Evolutionary conservation across 53 echinoderm and acorn worm genomes (phyloP), one percentile per base, ranked within the genome.

Genomic region (Crossaster papposus): DNA sequence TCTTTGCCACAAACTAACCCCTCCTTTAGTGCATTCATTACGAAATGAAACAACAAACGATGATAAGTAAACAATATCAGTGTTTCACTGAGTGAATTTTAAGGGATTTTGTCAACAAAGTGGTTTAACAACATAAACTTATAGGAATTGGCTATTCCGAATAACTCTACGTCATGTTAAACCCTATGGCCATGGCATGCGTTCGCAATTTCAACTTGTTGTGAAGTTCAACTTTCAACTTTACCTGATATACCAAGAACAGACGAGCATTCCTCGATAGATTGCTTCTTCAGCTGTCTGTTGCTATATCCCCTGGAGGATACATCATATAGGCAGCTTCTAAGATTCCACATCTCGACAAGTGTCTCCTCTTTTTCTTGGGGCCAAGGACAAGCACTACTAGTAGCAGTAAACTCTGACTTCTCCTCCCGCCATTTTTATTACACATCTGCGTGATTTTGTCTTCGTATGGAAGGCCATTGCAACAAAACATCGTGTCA

Each of bases 271-370:
- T 51, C 51, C 38, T 76, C 4, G 8, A 37, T 76, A 23, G 44
- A 78, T 24, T 79, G 79, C 29, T 4, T 79, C 53, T 62, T 62
- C 62, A 62, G 62, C 62, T 62, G 62, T 15, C 62, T 62, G 62
- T 62, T 62, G 11, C 62, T 62, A 15, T 62, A 62, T 62, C 62
- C 62, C 62, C 62, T 62, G 62, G 62, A 62, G 62, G 62, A 62
- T 62, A 62, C 62, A 62, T 62, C 62, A 9, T 8, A 62, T 15
- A 62, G 62, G 62, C 62, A 62, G 62, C 11, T 62, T 9, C 62
- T 62, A 2, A 4, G 62, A 62, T 9, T 62, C 62, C 62, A 62
- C 62, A 62, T 62, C 11, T 62, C 62, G 2, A 62, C 62, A 62
- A 62, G 62, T 4, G 62, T 62, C 62, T 62, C 62, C 11, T 62